A percentile compares a stretch with the other conserved stretches of the same genome.
phyloP scores from a whole-genome alignment of 1,140 invertebrate genomes.

The Diabrotica virgifera region DNA sequence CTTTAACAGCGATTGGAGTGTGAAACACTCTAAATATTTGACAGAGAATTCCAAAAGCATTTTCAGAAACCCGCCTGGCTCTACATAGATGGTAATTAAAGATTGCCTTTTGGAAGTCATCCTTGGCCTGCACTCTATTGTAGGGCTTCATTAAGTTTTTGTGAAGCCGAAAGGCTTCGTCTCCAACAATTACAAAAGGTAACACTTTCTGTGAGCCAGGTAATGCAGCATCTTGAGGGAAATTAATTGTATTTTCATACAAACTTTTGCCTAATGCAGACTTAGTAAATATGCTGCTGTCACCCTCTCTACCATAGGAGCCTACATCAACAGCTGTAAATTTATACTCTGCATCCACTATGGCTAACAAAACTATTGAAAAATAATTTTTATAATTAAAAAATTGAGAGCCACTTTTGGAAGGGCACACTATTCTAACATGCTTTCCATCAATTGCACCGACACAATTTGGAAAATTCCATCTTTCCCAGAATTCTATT shows the following conservation, averaged over 20 bases:
- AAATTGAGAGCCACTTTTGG: constrained; percentile 41
- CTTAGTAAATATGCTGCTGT: constrained; percentile 39
- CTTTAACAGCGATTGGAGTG: constrained; percentile 36
- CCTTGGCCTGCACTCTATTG: not conserved
- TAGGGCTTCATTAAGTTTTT: not conserved
- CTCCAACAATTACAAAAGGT: not conserved
- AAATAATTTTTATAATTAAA: constrained; percentile 51
- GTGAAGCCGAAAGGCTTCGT: not conserved
- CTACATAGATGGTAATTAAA: not conserved
- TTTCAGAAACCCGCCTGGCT: not conserved
- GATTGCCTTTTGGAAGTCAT: not conserved
- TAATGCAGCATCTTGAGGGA: not conserved
- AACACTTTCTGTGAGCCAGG: not conserved
- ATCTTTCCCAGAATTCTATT: constrained; percentile 41
- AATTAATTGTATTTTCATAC: not conserved
- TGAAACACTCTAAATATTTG: constrained; percentile 38
- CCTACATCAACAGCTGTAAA: constrained; percentile 51
- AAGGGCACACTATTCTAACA: constrained; percentile 41
- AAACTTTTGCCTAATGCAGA: not conserved
- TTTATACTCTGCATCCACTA: constrained; percentile 50
- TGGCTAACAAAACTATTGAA: constrained; percentile 49
- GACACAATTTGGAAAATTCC: constrained; percentile 52
- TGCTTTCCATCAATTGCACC: constrained; percentile 53
- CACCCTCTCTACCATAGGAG: constrained; percentile 45
- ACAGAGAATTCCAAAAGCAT: constrained; percentile 35